phyloP scores from a whole-genome alignment of 2,113 vertebrate species.

The Protobothrops mucrosquamatus region DNA sequence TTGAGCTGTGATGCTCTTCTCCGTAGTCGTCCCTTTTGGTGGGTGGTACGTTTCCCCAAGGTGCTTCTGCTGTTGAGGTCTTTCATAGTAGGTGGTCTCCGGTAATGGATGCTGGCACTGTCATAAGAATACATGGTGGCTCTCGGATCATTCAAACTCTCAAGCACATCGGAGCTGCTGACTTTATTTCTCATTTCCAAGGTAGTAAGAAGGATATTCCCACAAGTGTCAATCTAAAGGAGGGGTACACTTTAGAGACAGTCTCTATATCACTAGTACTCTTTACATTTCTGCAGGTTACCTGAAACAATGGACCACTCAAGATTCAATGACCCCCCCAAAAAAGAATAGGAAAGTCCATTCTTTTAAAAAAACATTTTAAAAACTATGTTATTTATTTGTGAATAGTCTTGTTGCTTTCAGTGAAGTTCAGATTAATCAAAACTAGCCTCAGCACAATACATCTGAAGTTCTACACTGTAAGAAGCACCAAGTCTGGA shows the following conservation, averaged over 20 bases:
- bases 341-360: not conserved
- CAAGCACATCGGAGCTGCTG: conserved; percentile 75
- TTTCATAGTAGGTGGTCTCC: conserved; percentile 79
- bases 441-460: not conserved
- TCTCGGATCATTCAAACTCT: conserved; percentile 68
- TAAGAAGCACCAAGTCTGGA: not conserved
- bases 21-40: conserved; percentile 80
- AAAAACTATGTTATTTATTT: not conserved
- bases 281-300: not conserved
- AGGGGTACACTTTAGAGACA: conserved; percentile 48
- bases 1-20: conserved; percentile 88
- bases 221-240: conserved; percentile 83
- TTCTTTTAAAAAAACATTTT: not conserved
- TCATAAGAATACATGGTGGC: conserved; percentile 78
- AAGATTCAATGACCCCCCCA: not conserved
- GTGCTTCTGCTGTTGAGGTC: conserved; percentile 77
- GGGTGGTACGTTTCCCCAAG: conserved; percentile 75
- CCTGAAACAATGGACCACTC: not conserved
- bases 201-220: conserved; percentile 85
- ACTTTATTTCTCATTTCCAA: conserved; percentile 78
- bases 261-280: not conserved
- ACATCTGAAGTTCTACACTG: not conserved
- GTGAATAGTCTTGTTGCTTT: not conserved
- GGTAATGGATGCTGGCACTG: conserved; percentile 87
- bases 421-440: not conserved